A percentile compares a stretch with the other conserved stretches of the same genome.
Conservation (phyloP, 2,888 invertebrate species). For the Branchipolynoe longqiensis region DNA sequence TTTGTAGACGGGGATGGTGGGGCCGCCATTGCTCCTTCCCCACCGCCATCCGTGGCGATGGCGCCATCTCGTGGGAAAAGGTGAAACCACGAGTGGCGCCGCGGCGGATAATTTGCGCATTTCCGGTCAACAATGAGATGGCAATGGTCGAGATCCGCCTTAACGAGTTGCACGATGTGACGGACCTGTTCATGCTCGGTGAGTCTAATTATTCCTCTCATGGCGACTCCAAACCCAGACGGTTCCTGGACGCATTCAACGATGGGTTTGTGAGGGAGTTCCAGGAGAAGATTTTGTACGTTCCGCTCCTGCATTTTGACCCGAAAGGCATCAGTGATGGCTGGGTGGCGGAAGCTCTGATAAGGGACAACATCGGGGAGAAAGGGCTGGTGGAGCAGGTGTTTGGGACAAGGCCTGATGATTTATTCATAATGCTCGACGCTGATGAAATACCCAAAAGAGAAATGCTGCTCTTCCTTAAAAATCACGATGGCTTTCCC, state of each 20-base stretch:
- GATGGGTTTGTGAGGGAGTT: not conserved
- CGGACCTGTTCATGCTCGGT: slow-evolving; percentile 29
- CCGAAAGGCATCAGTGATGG: slow-evolving; percentile 1
- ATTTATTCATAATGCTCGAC: slow-evolving; percentile 6
- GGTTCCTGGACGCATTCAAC: not conserved
- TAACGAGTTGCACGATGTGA: not conserved
- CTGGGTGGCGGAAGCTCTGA: slow-evolving; percentile 25
- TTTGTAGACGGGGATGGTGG: not conserved
- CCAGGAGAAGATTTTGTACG: slow-evolving; percentile 24
- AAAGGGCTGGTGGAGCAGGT: not conserved
- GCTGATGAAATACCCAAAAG: slow-evolving; percentile 26
- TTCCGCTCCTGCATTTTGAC: not conserved
- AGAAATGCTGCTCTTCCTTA: slow-evolving; percentile 25
- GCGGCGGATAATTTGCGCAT: not conserved
- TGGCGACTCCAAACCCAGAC: slow-evolving; percentile 22
- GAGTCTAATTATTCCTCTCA: slow-evolving; percentile 39
- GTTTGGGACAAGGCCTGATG: slow-evolving; percentile 3
- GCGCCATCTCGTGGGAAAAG: not conserved
- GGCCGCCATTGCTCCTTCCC: slow-evolving; percentile 21
- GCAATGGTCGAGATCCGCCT: not conserved
- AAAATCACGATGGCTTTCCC: slow-evolving; percentile 12
- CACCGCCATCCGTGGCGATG: not conserved
- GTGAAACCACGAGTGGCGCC: not conserved
- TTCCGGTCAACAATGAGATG: slow-evolving; percentile 16
- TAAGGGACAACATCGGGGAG: not conserved